phyloP scores from a whole-genome alignment of 1,140 invertebrate species.

The Pseudomyrmex dendroicus region DNA sequence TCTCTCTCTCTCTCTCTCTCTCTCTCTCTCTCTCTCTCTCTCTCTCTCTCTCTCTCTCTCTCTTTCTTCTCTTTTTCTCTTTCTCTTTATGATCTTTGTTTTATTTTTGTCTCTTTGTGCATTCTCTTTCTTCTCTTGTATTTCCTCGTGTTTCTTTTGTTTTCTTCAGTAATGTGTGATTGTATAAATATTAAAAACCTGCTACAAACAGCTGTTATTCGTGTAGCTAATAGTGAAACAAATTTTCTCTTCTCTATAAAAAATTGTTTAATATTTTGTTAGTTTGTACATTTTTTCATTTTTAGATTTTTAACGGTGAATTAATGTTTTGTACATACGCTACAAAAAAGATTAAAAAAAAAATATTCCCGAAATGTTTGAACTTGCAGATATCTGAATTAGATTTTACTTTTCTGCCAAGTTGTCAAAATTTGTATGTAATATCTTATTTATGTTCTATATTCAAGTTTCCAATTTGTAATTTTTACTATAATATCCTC shows the following conservation, averaged over 20 bases:
- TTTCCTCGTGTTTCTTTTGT: slow-evolving; percentile 38
- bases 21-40: slow-evolving; percentile 51
- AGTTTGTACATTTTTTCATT: neutral
- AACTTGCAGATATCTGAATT: too few species aligned
- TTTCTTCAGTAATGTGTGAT: slow-evolving; percentile 6
- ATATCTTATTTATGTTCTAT: too few species aligned
- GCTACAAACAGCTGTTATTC: too few species aligned
- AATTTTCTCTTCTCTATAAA: neutral
- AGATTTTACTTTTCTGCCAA: too few species aligned
- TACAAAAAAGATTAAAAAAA: neutral
- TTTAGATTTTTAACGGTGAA: neutral
- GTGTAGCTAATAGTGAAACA: too few species aligned
- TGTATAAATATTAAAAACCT: too few species aligned
- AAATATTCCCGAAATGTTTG: too few species aligned
- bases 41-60: slow-evolving; percentile 71
- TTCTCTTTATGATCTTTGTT: slow-evolving; percentile 58
- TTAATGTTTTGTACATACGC: neutral
- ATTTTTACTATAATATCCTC: slow-evolving; percentile 5
- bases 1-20: slow-evolving; percentile 65
- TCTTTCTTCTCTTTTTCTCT: slow-evolving; percentile 38
- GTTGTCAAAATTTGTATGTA: too few species aligned
- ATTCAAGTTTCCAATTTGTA: neutral
- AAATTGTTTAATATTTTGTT: neutral
- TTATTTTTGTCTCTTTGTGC: slow-evolving; percentile 65
- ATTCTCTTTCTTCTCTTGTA: slow-evolving; percentile 69